A percentile compares a stretch with the other conserved stretches of the same genome.
These are phyloP conservation scores for Parus major DNA, from an alignment of 2,113 vertebrate species.

Conservation along the genomic window DNA sequence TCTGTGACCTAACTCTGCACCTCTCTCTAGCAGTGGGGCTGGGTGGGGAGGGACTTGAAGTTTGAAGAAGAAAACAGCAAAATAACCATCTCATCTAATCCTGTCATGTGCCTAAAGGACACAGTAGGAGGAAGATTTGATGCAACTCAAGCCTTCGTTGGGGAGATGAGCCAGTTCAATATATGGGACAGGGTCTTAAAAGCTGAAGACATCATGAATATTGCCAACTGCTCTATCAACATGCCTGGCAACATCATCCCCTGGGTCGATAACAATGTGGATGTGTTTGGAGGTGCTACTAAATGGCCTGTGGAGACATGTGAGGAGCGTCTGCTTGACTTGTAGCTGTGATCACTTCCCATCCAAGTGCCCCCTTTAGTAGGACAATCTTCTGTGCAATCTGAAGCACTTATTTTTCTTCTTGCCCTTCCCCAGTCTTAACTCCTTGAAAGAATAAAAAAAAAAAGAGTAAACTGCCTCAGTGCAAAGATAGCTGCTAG, in stretches of 20 bases:
- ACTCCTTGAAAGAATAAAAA: neutral
- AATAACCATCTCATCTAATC: neutral
- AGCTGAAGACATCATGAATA: constrained; percentile 87
- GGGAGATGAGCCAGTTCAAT: constrained; percentile 98
- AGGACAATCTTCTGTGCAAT: constrained; percentile 60
- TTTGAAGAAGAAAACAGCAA: neutral
- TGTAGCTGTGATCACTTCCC: constrained; percentile 75
- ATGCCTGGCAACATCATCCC: constrained; percentile 97
- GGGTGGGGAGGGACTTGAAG: neutral
- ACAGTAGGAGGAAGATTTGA: constrained; percentile 94
- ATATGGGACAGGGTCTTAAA: constrained; percentile 97
- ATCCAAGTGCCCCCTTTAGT: constrained; percentile 43
- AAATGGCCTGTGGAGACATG: constrained; percentile 94
- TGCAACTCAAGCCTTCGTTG: constrained; percentile 97
- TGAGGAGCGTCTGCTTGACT: constrained; percentile 91
- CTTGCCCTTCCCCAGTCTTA: neutral
- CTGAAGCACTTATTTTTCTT: constrained; percentile 40
- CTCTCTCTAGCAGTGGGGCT: neutral
- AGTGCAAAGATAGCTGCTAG: neutral
- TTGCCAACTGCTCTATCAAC: constrained; percentile 96
- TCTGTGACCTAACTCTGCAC: neutral
- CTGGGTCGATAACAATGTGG: constrained; percentile 93
- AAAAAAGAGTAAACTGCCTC: neutral
- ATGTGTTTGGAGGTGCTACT: constrained; percentile 91
- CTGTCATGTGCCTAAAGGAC: constrained; percentile 79